Conservation (phyloP, 2,113 vertebrate genomes). For the Xenopus laevis region DNA sequence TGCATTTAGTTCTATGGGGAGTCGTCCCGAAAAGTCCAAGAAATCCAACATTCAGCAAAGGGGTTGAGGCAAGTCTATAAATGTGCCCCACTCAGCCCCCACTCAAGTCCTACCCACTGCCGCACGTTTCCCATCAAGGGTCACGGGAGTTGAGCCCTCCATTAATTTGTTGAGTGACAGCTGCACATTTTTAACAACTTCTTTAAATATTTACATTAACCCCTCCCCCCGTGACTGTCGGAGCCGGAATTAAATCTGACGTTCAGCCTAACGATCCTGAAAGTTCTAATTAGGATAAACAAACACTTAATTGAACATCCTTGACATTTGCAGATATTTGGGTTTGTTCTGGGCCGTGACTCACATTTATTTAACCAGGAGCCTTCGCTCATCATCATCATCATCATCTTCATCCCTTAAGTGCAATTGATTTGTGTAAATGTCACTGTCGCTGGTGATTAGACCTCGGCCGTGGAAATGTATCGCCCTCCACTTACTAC, state of each 20-base stretch:
- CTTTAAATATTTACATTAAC: neutral
- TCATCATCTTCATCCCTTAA: slow-evolving; percentile 15
- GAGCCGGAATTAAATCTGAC: neutral
- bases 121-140: neutral
- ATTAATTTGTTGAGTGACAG: neutral
- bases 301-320: slow-evolving; percentile 34
- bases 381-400: slow-evolving; percentile 27
- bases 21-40: too few relatives aligned
- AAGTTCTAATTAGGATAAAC: slow-evolving; percentile 20
- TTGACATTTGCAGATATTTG: slow-evolving; percentile 25
- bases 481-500: neutral
- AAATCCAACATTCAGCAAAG: too few relatives aligned
- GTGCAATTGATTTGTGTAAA: slow-evolving; percentile 25
- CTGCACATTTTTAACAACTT: neutral
- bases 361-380: slow-evolving; percentile 17
- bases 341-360: neutral
- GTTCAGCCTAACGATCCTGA: slow-evolving; percentile 7
- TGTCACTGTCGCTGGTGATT: slow-evolving; percentile 19
- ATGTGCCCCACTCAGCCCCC: too few relatives aligned
- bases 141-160: slow-evolving; percentile 3
- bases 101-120: neutral
- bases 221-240: too few relatives aligned
- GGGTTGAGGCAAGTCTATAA: too few relatives aligned
- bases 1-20: too few relatives aligned
- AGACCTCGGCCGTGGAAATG: slow-evolving; percentile 9